Evolutionary conservation across 2,888 invertebrate genomes (phyloP).

Genomic region (Stenurella melanura): DNA sequence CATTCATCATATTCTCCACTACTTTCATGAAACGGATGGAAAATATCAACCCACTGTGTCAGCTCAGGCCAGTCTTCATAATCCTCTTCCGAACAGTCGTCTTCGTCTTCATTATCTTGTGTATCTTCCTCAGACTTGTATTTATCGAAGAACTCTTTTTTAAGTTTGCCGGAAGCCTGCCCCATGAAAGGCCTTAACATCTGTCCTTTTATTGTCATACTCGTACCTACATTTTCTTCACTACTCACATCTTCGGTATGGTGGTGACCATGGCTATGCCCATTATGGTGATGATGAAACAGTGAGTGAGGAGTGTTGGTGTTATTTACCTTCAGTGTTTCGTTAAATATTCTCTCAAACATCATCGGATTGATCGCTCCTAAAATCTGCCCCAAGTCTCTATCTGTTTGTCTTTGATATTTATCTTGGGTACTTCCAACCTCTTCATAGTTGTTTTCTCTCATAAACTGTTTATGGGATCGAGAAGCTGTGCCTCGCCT

Average conservation of each 20-base stretch:
- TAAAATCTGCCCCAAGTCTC: constrained; percentile 52
- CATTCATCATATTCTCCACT: neutral
- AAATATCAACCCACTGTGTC: neutral
- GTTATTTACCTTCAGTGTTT: constrained; percentile 49
- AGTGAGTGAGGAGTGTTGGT: neutral
- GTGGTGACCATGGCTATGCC: constrained; percentile 20
- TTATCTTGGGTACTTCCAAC: neutral
- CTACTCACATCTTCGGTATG: neutral
- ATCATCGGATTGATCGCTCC: constrained; percentile 60
- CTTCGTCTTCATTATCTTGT: neutral
- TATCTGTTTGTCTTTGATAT: constrained; percentile 22
- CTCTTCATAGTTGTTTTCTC: neutral
- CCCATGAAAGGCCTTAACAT: constrained; percentile 62
- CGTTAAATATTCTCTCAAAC: constrained; percentile 60
- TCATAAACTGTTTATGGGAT: neutral
- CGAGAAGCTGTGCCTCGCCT: constrained; percentile 4
- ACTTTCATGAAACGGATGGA: neutral
- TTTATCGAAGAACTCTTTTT: constrained; percentile 45
- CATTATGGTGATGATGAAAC: constrained; percentile 26
- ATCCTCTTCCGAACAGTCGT: neutral
- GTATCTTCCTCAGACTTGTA: neutral
- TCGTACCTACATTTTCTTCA: constrained; percentile 46
- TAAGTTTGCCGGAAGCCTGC: constrained; percentile 43
- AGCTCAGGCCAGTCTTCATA: neutral
- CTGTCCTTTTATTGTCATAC: constrained; percentile 43